Percentiles rank a stretch among this genome's conserved stretches.
phyloP scores from a whole-genome alignment of 2,797 vertebrate species.

The Astyanax mexicanus region DNA sequence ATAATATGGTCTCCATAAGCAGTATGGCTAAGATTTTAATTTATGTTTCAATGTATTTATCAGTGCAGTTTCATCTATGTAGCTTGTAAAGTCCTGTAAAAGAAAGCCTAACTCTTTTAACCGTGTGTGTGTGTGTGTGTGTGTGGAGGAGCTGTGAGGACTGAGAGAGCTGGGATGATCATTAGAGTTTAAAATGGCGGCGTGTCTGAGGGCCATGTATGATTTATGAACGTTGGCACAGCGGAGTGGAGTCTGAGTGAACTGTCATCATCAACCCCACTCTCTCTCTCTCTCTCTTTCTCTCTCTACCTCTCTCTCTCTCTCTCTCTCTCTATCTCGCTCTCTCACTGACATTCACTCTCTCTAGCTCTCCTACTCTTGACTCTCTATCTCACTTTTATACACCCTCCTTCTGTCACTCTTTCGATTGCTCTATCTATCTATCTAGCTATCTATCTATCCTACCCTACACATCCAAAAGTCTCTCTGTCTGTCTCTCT shows the following conservation, averaged over 20 bases:
- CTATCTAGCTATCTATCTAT: no score
- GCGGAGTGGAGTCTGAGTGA: conserved; percentile 52
- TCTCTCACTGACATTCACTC: not conserved
- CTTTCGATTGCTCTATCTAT: no score
- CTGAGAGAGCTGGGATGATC: conserved; percentile 50
- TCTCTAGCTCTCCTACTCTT: not conserved
- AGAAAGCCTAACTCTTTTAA: not conserved
- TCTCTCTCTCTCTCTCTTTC: not conserved
- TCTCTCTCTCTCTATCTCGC: conserved; percentile 13
- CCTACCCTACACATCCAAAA: no score
- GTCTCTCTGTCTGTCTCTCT: not conserved
- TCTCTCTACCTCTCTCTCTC: not conserved
- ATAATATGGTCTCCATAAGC: no score
- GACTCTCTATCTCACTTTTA: conserved; percentile 13
- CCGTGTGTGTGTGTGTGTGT: not conserved
- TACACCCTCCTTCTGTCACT: not conserved
- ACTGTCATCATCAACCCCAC: conserved; percentile 51
- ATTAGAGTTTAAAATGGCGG: conserved; percentile 61
- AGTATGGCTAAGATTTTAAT: no score
- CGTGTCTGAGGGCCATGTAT: conserved; percentile 55
- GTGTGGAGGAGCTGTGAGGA: conserved; percentile 26
- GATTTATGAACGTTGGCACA: conserved; percentile 60
- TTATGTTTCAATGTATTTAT: not conserved
- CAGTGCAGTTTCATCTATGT: not conserved
- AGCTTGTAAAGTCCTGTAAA: not conserved